Conservation (phyloP, 2,797 vertebrate genomes). For the Falco concolor region DNA sequence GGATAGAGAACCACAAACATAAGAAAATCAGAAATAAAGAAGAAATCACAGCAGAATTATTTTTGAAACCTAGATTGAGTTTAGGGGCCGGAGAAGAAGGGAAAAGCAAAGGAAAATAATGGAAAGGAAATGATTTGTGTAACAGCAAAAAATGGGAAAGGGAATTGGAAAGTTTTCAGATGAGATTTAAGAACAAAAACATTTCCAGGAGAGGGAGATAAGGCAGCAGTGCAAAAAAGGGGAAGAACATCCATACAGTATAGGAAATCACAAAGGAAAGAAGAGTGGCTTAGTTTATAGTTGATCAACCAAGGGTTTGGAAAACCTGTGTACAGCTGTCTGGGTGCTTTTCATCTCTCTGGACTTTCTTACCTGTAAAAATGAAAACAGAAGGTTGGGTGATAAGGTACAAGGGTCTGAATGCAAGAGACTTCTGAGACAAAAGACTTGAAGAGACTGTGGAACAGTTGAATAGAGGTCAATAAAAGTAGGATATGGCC, state of each 20-base stretch:
- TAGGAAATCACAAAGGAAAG: neutral
- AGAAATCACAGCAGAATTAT: slow-evolving; percentile 4
- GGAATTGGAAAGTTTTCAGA: slow-evolving; percentile 19
- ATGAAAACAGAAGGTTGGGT: neutral
- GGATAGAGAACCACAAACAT: neutral
- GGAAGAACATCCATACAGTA: neutral
- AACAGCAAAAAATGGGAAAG: neutral
- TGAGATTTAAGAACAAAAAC: slow-evolving; percentile 11
- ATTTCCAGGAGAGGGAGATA: neutral
- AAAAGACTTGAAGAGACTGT: neutral
- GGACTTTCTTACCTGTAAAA: neutral
- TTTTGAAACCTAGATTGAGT: neutral
- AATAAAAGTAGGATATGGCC: neutral
- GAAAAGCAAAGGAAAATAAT: neutral
- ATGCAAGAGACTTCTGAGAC: neutral
- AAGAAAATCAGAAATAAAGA: slow-evolving; percentile 21
- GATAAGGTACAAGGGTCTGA: neutral
- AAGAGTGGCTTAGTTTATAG: neutral
- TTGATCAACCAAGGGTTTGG: neutral
- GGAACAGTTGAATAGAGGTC: neutral
- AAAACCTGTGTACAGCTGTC: neutral
- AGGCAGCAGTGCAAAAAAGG: neutral
- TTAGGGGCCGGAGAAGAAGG: neutral
- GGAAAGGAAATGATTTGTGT: neutral
- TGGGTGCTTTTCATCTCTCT: neutral